Base-by-base conservation (phyloP, 2,888 invertebrate genomes). In the Megamerina dolium region DNA sequence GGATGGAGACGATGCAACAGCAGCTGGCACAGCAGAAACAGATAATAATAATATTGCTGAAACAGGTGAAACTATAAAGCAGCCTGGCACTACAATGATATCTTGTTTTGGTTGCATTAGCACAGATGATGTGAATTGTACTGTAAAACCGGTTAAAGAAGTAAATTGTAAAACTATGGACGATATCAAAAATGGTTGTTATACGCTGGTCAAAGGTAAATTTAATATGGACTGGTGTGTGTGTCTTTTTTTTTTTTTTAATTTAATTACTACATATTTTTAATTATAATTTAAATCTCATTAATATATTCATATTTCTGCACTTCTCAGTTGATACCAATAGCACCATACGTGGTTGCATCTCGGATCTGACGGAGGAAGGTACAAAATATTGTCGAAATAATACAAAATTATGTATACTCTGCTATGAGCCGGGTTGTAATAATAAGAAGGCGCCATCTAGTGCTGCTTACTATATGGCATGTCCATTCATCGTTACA, bases 331-430 rank as follows among this genome's bases (percentile, higher is more conserved):
- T 34, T 10, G 53, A 58, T 16, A 47, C 48, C 1, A 62, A 56
- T 37, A 38, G 51, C 2, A 57, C 62, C 1, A 53, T 44, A 27
- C 60, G 67, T 2, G 68, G 68, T 13, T 67, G 67, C 42, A 39
- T 53, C 2, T 41, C 55, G 2, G 59, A 58, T 0, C 49, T 66
- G 8, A 43, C 53, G 4, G 52, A 50, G 5, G 53, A 51, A 8
- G 57, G 53, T 1, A 20, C 50, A 2, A 48, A 45, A 1, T 57
- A 56, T 38, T 67, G 66, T 26, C 23, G 53, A 36, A 33, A 36
- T 23, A 35, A 55, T n/a, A 39, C 35, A 1, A 51, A 60, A 9
- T 21, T 47, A 1, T 67, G 66, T 27, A 21, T 36, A 2, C 23
- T 59, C 3, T 67, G 67, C 44, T 46, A 52, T 9, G 50, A 54